Conservation (phyloP, 1,140 invertebrate genomes). For the Formica selysi region DNA sequence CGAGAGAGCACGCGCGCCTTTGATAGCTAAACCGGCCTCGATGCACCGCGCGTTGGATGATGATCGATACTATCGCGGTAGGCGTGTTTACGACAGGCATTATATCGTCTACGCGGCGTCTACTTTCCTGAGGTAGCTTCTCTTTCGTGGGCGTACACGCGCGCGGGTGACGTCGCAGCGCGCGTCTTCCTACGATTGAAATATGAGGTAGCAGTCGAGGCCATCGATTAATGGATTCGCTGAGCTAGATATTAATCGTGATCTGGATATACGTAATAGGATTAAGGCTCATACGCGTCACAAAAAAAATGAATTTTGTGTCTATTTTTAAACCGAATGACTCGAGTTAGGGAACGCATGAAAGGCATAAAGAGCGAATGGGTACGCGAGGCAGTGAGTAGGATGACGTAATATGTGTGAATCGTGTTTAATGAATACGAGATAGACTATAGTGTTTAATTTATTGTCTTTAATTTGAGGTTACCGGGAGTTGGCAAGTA, state of each 20-base stretch:
- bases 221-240: conserved; percentile 28
- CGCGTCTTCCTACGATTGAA: conserved; percentile 36
- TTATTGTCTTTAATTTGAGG: conserved; percentile 75
- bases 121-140: conserved; percentile 45
- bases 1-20: conserved; percentile 22
- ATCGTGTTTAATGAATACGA: conserved; percentile 39
- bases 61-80: conserved; percentile 65
- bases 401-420: conserved; percentile 28
- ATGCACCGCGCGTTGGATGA: conserved; percentile 54
- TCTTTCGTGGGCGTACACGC: conserved; percentile 23
- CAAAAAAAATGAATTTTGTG: conserved; percentile 82
- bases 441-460: conserved; percentile 75
- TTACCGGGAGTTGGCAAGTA: conserved; percentile 34
- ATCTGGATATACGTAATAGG: conserved; percentile 87
- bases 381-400: conserved; percentile 32
- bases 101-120: conserved; percentile 65
- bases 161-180: conserved; percentile 24
- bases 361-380: conserved; percentile 41
- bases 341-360: conserved; percentile 60
- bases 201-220: conserved; percentile 1
- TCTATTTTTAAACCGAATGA: conserved; percentile 85
- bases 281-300: conserved; percentile 81
- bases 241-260: conserved; percentile 81
- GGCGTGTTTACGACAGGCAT: conserved; percentile 67
- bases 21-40: conserved; percentile 47